Percentiles rank a stretch among this genome's conserved stretches.
These are phyloP conservation scores for Pionites leucogaster DNA, from an alignment of 2,113 vertebrate genomes.

Conservation along the genomic window DNA sequence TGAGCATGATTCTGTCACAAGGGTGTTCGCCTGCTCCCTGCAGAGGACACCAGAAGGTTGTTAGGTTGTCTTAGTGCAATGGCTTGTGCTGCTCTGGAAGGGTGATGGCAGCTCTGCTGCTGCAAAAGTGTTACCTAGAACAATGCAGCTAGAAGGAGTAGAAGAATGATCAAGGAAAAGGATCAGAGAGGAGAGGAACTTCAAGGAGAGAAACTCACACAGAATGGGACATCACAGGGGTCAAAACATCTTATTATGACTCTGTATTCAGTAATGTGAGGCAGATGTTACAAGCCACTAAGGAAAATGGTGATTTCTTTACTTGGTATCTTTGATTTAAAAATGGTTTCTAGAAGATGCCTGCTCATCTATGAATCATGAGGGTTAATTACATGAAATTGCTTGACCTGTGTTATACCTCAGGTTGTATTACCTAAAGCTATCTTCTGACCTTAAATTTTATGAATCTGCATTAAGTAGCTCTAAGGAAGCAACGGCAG, in stretches of 20 bases:
- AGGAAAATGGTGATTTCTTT: conserved; percentile 5
- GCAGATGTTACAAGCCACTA: neutral
- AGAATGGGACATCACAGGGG: neutral
- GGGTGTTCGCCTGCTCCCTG: neutral
- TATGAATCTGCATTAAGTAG: conserved; percentile 29
- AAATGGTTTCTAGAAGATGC: conserved; percentile 24
- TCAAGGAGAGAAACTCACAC: neutral
- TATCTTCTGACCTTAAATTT: conserved; percentile 50
- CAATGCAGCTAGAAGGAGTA: neutral
- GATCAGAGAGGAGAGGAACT: neutral
- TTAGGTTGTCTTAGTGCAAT: neutral
- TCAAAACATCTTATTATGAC: neutral
- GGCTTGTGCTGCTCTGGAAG: neutral
- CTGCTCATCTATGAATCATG: conserved; percentile 25
- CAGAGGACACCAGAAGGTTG: neutral
- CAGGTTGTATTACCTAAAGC: conserved; percentile 48
- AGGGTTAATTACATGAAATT: conserved; percentile 44
- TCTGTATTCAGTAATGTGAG: neutral
- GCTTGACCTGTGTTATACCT: conserved; percentile 21
- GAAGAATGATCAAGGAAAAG: neutral
- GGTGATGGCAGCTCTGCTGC: neutral
- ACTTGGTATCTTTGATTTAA: neutral
- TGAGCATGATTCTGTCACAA: neutral
- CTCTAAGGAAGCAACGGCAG: neutral
- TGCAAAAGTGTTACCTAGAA: neutral